Evolutionary conservation across 1,140 invertebrate species (phyloP).

Genomic region (Heliconius hermathena): DNA sequence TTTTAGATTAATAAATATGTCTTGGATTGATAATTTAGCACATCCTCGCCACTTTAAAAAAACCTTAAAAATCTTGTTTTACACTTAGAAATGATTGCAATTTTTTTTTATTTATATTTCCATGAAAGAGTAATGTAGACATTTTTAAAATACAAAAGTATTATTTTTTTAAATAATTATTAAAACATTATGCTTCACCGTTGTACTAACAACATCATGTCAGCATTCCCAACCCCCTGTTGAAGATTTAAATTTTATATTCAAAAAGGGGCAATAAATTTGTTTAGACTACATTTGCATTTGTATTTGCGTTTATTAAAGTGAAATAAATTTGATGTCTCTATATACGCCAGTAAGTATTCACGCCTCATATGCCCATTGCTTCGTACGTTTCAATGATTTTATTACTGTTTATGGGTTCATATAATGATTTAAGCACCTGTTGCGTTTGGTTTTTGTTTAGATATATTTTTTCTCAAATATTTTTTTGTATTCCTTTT

Average conservation of each 20-base stretch:
- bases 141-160: background rate
- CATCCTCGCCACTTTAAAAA: too few relatives aligned
- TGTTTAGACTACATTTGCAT: conserved; percentile 66
- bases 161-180: background rate
- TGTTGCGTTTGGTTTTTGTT: conserved; percentile 28
- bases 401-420: conserved; percentile 42
- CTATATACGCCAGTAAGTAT: conserved; percentile 38
- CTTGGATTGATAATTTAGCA: too few relatives aligned
- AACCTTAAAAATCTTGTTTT: too few relatives aligned
- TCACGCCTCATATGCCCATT: conserved; percentile 43
- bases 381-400: conserved; percentile 29
- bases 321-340: conserved; percentile 63
- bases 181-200: background rate
- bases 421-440: conserved; percentile 41
- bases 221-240: conserved; percentile 21
- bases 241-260: conserved; percentile 29
- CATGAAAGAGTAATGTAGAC: background rate
- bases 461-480: background rate
- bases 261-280: conserved; percentile 51
- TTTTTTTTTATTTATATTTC: too few relatives aligned
- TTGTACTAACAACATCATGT: conserved; percentile 7
- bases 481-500: background rate
- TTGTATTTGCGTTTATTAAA: conserved; percentile 65
- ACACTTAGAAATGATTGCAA: too few relatives aligned
- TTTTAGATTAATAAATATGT: background rate